These are phyloP conservation scores for Percina caprodes DNA, from an alignment of 2,113 vertebrate species.

Conservation along the genomic window DNA sequence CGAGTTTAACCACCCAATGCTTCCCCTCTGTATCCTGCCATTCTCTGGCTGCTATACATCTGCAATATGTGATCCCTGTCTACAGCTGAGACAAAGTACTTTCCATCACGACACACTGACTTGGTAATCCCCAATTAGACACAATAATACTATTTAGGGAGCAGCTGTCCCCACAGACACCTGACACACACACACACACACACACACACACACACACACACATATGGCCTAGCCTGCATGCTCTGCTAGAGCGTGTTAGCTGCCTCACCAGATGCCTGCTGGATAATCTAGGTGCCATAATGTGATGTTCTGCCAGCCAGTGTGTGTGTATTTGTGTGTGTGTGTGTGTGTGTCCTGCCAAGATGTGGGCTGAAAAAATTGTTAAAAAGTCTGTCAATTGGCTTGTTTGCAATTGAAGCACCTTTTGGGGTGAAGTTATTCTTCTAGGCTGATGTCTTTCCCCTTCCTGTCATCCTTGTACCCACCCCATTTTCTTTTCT, in stretches of 20 bases:
- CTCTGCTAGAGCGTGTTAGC: constrained; percentile 68
- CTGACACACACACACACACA: constrained; percentile 47
- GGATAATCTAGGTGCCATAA: constrained; percentile 72
- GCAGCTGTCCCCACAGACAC: constrained; percentile 75
- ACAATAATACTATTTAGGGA: constrained; percentile 76
- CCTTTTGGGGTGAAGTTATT: constrained; percentile 1
- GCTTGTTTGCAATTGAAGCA: constrained; percentile 45
- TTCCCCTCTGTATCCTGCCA: neutral
- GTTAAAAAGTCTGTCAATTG: constrained; percentile 33
- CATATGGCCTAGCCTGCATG: constrained; percentile 59
- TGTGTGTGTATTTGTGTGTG: constrained; percentile 25
- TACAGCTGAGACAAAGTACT: constrained; percentile 48
- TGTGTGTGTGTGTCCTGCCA: constrained; percentile 35
- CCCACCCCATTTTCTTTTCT: neutral
- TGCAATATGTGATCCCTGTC: constrained; percentile 27
- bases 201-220: neutral
- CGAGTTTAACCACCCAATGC: neutral
- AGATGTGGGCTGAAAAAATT: constrained; percentile 32
- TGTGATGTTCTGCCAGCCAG: constrained; percentile 61
- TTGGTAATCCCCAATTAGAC: constrained; percentile 75
- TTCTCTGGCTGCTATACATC: constrained; percentile 9
- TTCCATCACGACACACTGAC: constrained; percentile 33
- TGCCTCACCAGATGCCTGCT: constrained; percentile 78
- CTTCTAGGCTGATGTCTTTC: neutral
- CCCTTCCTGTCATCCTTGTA: neutral